Conservation (phyloP, 2,888 invertebrate species). For the Ormyrus labotus region DNA sequence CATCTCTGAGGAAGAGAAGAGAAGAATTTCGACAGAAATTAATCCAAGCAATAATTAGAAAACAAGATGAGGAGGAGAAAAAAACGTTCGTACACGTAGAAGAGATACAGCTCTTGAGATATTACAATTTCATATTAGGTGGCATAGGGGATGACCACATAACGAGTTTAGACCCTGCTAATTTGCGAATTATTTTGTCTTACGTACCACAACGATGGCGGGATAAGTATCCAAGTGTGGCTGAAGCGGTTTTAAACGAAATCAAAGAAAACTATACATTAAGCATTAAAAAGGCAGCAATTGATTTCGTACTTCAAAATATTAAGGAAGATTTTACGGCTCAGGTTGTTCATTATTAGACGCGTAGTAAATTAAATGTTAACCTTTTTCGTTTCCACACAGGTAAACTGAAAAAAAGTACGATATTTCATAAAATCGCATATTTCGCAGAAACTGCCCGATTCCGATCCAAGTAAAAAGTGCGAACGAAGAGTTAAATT, state of each 20-base stretch:
- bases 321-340: not conserved
- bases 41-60: slow-evolving; percentile 82
- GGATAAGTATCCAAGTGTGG: slow-evolving; percentile 79
- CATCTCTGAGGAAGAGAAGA: slow-evolving; percentile 83
- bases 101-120: slow-evolving; percentile 85
- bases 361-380: not conserved
- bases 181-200: slow-evolving; percentile 82
- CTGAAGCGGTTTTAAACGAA: slow-evolving; percentile 83
- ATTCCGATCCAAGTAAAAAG: not conserved
- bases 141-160: slow-evolving; percentile 94
- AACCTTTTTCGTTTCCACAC: slow-evolving; percentile 4
- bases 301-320: slow-evolving; percentile 93
- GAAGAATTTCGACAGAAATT: slow-evolving; percentile 89
- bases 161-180: slow-evolving; percentile 86
- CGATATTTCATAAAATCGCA: slow-evolving; percentile 8
- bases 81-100: slow-evolving; percentile 73
- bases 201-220: slow-evolving; percentile 81
- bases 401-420: slow-evolving; percentile 12
- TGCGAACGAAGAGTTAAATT: not conserved
- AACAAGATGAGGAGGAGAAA: slow-evolving; percentile 71
- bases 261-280: slow-evolving; percentile 91
- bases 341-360: slow-evolving; percentile 54
- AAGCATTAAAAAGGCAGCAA: slow-evolving; percentile 92
- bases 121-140: slow-evolving; percentile 93
- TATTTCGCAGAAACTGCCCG: slow-evolving; percentile 29